phyloP scores from a whole-genome alignment of 1,140 invertebrate genomes.

The Zaprionus africanus region DNA sequence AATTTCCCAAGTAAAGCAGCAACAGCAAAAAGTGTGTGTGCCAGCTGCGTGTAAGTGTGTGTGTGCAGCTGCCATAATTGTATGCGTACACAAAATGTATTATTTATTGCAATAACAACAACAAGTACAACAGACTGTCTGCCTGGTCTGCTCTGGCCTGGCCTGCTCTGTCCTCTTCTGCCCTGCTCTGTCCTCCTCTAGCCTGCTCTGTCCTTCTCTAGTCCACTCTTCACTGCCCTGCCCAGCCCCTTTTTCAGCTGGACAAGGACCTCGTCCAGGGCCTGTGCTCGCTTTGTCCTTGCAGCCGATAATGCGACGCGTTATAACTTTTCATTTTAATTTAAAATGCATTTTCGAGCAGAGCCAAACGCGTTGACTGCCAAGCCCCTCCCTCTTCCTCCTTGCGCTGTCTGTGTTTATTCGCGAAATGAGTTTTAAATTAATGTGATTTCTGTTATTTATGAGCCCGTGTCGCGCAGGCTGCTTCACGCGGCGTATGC shows the following conservation, averaged over 20 bases:
- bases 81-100: slow-evolving; percentile 80
- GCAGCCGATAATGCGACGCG: slow-evolving; percentile 69
- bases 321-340: slow-evolving; percentile 80
- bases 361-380: slow-evolving; percentile 24
- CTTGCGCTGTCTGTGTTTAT: slow-evolving; percentile 56
- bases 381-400: background rate
- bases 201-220: background rate
- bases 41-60: slow-evolving; percentile 8
- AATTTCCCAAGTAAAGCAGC: slow-evolving; percentile 43
- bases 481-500: slow-evolving; percentile 44
- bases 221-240: too few relatives aligned
- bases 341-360: slow-evolving; percentile 78
- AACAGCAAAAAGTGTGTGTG: slow-evolving; percentile 18
- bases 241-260: too few relatives aligned
- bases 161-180: background rate
- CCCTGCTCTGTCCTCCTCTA: background rate
- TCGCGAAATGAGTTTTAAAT: slow-evolving; percentile 81
- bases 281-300: slow-evolving; percentile 44
- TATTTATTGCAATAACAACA: slow-evolving; percentile 61
- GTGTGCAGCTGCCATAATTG: slow-evolving; percentile 60
- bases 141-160: background rate
- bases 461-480: slow-evolving; percentile 46
- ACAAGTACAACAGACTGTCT: slow-evolving; percentile 20
- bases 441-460: slow-evolving; percentile 82
- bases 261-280: slow-evolving; percentile 23